A percentile compares a stretch with the other conserved stretches of the same genome.
phyloP scores from a whole-genome alignment of 2,113 vertebrate genomes.

The Rynchops niger region DNA sequence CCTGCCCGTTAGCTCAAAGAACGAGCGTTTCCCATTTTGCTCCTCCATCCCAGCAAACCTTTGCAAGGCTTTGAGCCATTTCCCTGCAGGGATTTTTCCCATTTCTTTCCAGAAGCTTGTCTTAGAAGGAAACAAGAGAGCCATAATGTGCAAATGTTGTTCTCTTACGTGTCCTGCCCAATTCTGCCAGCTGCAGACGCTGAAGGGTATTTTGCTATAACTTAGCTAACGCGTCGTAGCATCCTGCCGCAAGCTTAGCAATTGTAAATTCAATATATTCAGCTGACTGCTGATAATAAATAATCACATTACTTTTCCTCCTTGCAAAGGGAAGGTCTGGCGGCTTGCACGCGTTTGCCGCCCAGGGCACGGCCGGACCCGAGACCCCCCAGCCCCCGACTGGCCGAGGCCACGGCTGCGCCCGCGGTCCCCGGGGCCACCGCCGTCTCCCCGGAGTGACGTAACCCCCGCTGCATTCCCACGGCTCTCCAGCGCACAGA shows the following conservation, averaged over 20 bases:
- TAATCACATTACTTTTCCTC: background rate
- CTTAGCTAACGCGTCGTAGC: background rate
- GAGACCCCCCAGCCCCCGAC: background rate
- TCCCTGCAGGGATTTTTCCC: background rate
- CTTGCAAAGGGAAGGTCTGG: background rate
- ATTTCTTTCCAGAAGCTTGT: background rate
- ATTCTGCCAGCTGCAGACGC: background rate
- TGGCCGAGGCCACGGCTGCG: background rate
- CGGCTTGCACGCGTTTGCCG: background rate
- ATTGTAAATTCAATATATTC: background rate
- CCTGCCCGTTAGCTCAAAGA: background rate
- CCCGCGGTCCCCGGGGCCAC: background rate
- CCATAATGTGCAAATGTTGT: fast-evolving
- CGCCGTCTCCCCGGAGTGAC: background rate
- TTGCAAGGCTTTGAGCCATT: background rate
- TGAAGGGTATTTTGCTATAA: background rate
- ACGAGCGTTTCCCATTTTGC: background rate
- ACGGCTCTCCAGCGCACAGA: background rate
- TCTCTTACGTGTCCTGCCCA: background rate
- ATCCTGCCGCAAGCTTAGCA: fast-evolving
- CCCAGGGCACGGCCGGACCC: background rate
- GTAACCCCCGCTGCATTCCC: background rate
- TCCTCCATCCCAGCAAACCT: background rate
- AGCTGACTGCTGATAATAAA: background rate
- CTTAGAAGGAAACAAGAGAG: background rate